Conservation (phyloP, 2,113 vertebrate species). For the Plectropomus leopardus region DNA sequence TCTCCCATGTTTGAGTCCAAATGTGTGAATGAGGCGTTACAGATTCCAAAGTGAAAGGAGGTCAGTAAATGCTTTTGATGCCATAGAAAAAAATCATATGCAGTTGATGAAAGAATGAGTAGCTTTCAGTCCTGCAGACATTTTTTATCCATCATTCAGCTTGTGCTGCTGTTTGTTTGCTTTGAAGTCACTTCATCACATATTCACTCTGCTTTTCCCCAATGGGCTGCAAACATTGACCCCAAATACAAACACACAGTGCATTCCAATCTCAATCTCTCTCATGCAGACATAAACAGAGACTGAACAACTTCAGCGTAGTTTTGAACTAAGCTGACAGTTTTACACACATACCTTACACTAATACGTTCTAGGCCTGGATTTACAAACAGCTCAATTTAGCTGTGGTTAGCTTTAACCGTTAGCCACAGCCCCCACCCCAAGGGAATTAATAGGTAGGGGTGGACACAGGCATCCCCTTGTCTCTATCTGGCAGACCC, state of each 20-base stretch:
- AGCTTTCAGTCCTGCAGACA: neutral
- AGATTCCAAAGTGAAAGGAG: constrained; percentile 16
- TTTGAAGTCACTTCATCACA: constrained; percentile 18
- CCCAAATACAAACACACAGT: constrained; percentile 34
- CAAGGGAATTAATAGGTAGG: constrained; percentile 65
- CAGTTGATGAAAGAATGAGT: constrained; percentile 9
- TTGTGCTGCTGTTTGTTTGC: constrained; percentile 26
- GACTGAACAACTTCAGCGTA: neutral
- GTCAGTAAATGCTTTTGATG: constrained; percentile 12
- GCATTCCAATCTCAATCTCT: constrained; percentile 2
- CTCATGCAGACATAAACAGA: neutral
- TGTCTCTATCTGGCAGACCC: constrained; percentile 67
- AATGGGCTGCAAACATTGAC: constrained; percentile 38
- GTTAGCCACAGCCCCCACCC: constrained; percentile 69
- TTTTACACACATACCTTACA: constrained; percentile 55
- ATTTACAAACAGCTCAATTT: constrained; percentile 70
- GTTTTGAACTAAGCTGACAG: constrained; percentile 41
- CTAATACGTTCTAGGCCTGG: constrained; percentile 44
- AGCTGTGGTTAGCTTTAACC: constrained; percentile 70
- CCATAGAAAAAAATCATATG: constrained; percentile 11
- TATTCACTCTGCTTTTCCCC: constrained; percentile 18
- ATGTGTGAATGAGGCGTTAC: neutral
- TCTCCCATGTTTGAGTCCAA: neutral
- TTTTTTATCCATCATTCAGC: constrained; percentile 19
- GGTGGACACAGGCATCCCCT: constrained; percentile 72